These are phyloP conservation scores for Battus philenor DNA, from an alignment of 1,140 invertebrate genomes.

Conservation along the genomic window DNA sequence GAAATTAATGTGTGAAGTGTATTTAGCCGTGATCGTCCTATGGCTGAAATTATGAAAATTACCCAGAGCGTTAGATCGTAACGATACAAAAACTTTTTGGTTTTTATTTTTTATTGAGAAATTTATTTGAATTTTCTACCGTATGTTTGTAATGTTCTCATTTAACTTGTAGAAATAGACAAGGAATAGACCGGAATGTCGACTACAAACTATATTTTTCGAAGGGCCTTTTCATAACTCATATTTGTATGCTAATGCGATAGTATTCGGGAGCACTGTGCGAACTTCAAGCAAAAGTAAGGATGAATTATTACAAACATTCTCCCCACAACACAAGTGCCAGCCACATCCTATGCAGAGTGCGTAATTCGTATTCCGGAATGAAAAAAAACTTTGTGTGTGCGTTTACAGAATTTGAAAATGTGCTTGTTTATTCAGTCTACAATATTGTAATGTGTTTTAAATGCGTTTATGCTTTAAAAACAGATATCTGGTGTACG, in stretches of 20 bases:
- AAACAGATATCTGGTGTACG: too few species aligned
- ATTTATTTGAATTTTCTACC: too few species aligned
- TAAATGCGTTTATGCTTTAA: background rate
- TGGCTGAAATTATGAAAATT: too few species aligned
- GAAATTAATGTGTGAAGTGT: too few species aligned
- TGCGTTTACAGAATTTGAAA: conserved; percentile 2
- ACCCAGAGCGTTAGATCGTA: too few species aligned
- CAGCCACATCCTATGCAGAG: conserved; percentile 12
- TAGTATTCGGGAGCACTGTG: conserved; percentile 13
- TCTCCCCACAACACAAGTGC: conserved; percentile 11
- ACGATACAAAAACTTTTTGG: too few species aligned
- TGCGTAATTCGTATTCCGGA: conserved; percentile 12
- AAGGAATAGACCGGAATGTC: too few species aligned
- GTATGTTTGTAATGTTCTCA: too few species aligned
- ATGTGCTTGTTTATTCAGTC: background rate
- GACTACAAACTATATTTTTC: too few species aligned
- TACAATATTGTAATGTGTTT: background rate
- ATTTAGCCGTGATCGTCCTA: too few species aligned
- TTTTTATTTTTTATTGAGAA: too few species aligned
- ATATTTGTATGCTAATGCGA: conserved; percentile 12
- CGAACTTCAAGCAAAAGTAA: conserved; percentile 15
- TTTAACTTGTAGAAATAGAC: too few species aligned
- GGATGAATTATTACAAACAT: conserved; percentile 15
- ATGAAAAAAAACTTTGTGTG: background rate
- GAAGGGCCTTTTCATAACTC: conserved; percentile 9